Percentiles rank a stretch among this genome's conserved stretches.
Conservation (phyloP, 2,797 vertebrate species). For the Huso huso region DNA sequence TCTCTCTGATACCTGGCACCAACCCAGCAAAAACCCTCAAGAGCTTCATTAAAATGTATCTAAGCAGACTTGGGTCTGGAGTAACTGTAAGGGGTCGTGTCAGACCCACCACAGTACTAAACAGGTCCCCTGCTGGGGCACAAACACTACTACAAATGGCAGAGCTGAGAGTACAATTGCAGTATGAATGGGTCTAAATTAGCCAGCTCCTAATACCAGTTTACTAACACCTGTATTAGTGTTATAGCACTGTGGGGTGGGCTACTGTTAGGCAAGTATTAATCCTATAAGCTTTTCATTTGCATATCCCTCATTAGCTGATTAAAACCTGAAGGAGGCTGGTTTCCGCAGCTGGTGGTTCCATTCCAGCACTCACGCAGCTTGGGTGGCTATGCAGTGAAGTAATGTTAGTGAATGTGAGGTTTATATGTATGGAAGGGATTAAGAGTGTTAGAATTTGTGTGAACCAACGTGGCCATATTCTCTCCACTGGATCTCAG, state of each 20-base stretch:
- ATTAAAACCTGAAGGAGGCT: slow-evolving; percentile 62
- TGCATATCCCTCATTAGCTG: slow-evolving; percentile 81
- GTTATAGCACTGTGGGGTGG: slow-evolving; percentile 65
- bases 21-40: no score
- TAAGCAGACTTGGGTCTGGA: no score
- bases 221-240: slow-evolving; percentile 95
- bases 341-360: slow-evolving; percentile 52
- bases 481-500: slow-evolving; percentile 72
- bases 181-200: slow-evolving; percentile 73
- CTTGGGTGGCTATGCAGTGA: slow-evolving; percentile 90
- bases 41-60: no score
- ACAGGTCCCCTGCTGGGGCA: slow-evolving; percentile 66
- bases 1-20: no score
- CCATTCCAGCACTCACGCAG: slow-evolving; percentile 64
- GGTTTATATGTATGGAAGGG: slow-evolving; percentile 82
- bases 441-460: slow-evolving; percentile 84
- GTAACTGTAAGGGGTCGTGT: slow-evolving; percentile 45
- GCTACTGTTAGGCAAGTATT: slow-evolving; percentile 72
- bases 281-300: slow-evolving; percentile 92
- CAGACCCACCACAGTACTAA: slow-evolving; percentile 81
- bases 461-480: slow-evolving; percentile 76
- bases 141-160: slow-evolving; percentile 70
- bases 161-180: slow-evolving; percentile 58
- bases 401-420: slow-evolving; percentile 66
- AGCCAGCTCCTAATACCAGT: slow-evolving; percentile 74